A percentile compares a stretch with the other conserved stretches of the same genome.
These are phyloP conservation scores for Cryptocephalus moraei DNA, from an alignment of 2,888 invertebrate species.

Conservation along the genomic window DNA sequence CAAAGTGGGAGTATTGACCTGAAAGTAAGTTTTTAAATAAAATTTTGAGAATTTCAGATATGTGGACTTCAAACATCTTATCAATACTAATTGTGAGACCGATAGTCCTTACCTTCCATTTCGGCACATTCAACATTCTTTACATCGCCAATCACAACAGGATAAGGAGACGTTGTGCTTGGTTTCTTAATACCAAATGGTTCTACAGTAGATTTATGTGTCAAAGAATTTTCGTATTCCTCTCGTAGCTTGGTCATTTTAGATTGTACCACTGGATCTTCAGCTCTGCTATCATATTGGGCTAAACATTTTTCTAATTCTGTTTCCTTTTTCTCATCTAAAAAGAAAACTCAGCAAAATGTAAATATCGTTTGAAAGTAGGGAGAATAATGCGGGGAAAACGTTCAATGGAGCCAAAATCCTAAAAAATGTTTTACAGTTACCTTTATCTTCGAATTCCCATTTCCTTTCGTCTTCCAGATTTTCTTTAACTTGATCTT, in stretches of 20 bases:
- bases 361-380: constrained; percentile 12
- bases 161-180: constrained; percentile 29
- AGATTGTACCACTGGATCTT: constrained; percentile 19
- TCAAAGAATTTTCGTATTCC: constrained; percentile 30
- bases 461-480: constrained; percentile 27
- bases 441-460: constrained; percentile 15
- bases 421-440: neutral
- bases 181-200: constrained; percentile 32
- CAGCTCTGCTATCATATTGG: constrained; percentile 17
- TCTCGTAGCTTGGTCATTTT: constrained; percentile 23
- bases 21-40: constrained; percentile 1
- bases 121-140: constrained; percentile 15
- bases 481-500: constrained; percentile 31
- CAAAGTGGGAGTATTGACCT: constrained; percentile 21
- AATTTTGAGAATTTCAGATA: no score
- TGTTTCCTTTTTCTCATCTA: constrained; percentile 12
- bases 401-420: no score
- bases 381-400: neutral
- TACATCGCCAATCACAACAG: constrained; percentile 26
- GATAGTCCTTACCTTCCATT: neutral
- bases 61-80: no score
- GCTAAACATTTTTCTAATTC: constrained; percentile 32
- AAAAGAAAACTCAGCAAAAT: no score
- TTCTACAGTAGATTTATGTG: constrained; percentile 24
- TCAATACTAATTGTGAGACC: no score